Conservation (phyloP, 2,113 vertebrate genomes). For the Atractosteus spatula region DNA sequence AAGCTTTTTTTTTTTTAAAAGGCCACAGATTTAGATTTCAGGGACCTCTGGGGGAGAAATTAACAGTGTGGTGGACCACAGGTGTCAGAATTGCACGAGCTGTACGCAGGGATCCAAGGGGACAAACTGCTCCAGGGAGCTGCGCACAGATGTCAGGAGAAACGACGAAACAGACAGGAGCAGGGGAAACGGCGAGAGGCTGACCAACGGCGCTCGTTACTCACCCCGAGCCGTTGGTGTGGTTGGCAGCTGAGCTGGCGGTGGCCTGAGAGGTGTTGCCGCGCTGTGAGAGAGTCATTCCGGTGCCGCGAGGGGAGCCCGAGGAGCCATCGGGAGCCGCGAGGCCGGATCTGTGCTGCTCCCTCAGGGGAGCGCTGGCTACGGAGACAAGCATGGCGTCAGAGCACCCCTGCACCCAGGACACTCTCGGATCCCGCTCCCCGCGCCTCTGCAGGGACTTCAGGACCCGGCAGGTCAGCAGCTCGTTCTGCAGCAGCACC, state of each 20-base stretch:
- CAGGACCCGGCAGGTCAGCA: constrained; percentile 72
- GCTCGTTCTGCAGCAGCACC: constrained; percentile 73
- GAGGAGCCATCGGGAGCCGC: constrained; percentile 74
- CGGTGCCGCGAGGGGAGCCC: constrained; percentile 63
- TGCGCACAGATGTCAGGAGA: too few relatives aligned
- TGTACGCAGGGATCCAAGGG: too few relatives aligned
- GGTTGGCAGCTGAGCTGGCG: constrained; percentile 51
- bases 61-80: too few relatives aligned
- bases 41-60: too few relatives aligned
- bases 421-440: constrained; percentile 32
- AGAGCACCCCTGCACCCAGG: constrained; percentile 55
- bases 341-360: constrained; percentile 58
- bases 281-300: constrained; percentile 82
- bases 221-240: constrained; percentile 74
- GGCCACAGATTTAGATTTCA: too few relatives aligned
- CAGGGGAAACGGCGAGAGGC: too few relatives aligned
- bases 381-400: constrained; percentile 59
- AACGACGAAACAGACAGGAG: too few relatives aligned
- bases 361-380: constrained; percentile 66
- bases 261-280: constrained; percentile 64
- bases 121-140: too few relatives aligned
- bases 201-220: constrained; percentile 27
- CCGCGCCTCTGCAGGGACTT: constrained; percentile 57
- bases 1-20: too few relatives aligned
- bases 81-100: too few relatives aligned